Evolutionary conservation across 2,888 invertebrate genomes (phyloP), one percentile per base, ranked within the genome.

Genomic region (Acanthosoma haemorrhoidale): DNA sequence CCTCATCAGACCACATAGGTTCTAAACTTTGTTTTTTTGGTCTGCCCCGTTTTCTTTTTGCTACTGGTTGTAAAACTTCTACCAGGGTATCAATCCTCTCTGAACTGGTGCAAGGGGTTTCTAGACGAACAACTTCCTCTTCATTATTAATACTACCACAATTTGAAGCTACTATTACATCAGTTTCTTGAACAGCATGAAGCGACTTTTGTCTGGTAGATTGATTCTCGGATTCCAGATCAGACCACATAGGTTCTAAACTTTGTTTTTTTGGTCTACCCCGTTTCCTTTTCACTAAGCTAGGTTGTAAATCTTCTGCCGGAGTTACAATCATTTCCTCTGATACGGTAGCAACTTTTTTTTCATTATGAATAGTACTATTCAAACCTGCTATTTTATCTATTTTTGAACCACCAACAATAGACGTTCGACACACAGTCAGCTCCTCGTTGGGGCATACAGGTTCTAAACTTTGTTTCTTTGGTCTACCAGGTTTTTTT

Each of bases 31-130:
- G 15, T 64, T 41, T 64, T 5, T 38, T 13, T 1, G 64, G 64
- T 15, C 64, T 39, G n/a, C 64, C 41, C 15, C 38, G 21, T 38
- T 64, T 64, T 41, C 31, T 64, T 41, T 41, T 64, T 8, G 39
- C 15, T 16, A 25, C 11, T 5, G 11, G 13, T 5, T 59, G 16
- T 32, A 16, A 59, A 34, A 16, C n/a, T 16, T 31, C 16, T 32
- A 2, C 1, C 8, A 16, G 2, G 32, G 16, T 59, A 31, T 8
- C 59, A 32, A n/a, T 16, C 1, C 2, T 32, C 2, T 16, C 16
- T 29, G 29, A 6, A 11, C 9, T n/a, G 15, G 15, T 1, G 4
- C 11, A 4, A 25, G 3, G n/a, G n/a, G n/a, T n/a, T n/a, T n/a
- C n/a, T n/a, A n/a, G n/a, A n/a, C n/a, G n/a, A n/a, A n/a, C n/a